These are phyloP conservation scores for Celastrina argiolus DNA, from an alignment of 2,888 invertebrate genomes.

Conservation along the genomic window DNA sequence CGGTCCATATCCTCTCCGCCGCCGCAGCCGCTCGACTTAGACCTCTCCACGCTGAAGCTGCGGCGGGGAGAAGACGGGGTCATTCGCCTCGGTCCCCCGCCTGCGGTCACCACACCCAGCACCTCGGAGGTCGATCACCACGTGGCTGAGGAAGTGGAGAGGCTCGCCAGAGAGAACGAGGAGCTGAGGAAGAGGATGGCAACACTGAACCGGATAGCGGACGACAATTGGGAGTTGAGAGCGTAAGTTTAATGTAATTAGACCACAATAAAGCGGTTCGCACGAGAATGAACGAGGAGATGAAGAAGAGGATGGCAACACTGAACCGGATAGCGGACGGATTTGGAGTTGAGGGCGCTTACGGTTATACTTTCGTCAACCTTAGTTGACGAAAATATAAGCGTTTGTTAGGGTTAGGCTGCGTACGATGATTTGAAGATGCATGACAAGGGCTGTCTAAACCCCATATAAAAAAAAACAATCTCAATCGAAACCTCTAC, in stretches of 20 bases:
- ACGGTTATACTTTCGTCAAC: too few relatives aligned
- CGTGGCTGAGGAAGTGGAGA: slow-evolving; percentile 57
- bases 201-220: slow-evolving; percentile 71
- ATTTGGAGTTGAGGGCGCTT: too few relatives aligned
- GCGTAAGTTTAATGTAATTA: slow-evolving; percentile 53
- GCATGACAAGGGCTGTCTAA: too few relatives aligned
- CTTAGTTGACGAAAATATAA: too few relatives aligned
- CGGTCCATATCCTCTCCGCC: slow-evolving; percentile 88
- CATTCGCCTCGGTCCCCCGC: slow-evolving; percentile 85
- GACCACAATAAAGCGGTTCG: neutral
- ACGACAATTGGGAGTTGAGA: slow-evolving; percentile 72
- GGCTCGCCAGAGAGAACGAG: slow-evolving; percentile 67
- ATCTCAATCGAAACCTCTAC: too few relatives aligned
- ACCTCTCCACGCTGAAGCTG: slow-evolving; percentile 83
- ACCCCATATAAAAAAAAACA: too few relatives aligned
- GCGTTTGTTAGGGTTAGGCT: too few relatives aligned
- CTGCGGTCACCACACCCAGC: slow-evolving; percentile 49
- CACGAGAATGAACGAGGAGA: too few relatives aligned
- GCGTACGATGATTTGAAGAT: too few relatives aligned
- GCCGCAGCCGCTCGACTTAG: slow-evolving; percentile 86
- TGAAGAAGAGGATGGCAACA: too few relatives aligned
- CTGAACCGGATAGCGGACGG: too few relatives aligned
- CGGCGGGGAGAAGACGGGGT: slow-evolving; percentile 85
- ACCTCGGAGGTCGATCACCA: slow-evolving; percentile 67
- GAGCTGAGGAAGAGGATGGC: slow-evolving; percentile 66